These are phyloP conservation scores for Microplitis manilae DNA, from an alignment of 2,888 invertebrate species.

Conservation along the genomic window DNA sequence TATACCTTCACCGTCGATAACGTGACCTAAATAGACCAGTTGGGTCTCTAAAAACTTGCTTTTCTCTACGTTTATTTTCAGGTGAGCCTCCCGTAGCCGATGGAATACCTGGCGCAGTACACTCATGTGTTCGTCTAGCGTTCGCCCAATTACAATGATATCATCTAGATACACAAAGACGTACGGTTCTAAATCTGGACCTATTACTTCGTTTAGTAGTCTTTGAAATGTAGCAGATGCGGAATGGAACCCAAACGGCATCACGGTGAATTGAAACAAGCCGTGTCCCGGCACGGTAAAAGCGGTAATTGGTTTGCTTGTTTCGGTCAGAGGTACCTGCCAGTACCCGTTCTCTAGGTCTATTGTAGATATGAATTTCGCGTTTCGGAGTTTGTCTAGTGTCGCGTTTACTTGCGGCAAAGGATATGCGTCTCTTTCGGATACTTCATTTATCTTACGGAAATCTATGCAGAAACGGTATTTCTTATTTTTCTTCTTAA, in stretches of 20 bases:
- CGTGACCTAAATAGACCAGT: too few relatives aligned
- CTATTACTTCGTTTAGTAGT: conserved; percentile 54
- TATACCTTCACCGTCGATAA: too few relatives aligned
- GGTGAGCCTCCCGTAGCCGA: conserved; percentile 41
- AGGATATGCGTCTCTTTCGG: conserved; percentile 3
- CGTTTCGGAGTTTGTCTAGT: conserved; percentile 38
- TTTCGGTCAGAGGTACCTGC: conserved; percentile 52
- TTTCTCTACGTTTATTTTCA: conserved; percentile 53
- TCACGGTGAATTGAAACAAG: conserved; percentile 54
- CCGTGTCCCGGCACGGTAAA: conserved; percentile 57
- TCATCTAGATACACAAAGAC: neutral
- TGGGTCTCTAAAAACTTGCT: conserved; percentile 25
- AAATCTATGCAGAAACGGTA: conserved; percentile 8
- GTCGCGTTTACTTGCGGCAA: conserved; percentile 44
- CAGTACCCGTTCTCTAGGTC: conserved; percentile 36
- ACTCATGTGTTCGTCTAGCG: neutral
- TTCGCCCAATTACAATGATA: too few relatives aligned
- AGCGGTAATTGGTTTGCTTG: conserved; percentile 53
- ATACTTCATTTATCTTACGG: conserved; percentile 11
- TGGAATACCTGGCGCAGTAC: conserved; percentile 34
- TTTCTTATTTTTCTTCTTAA: conserved; percentile 39
- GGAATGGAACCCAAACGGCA: conserved; percentile 56
- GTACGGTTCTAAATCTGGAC: conserved; percentile 43
- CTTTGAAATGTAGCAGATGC: conserved; percentile 57
- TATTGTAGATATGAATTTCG: conserved; percentile 44